phyloP scores from a whole-genome alignment of 2,113 vertebrate genomes.

The Apteryx owenii region DNA sequence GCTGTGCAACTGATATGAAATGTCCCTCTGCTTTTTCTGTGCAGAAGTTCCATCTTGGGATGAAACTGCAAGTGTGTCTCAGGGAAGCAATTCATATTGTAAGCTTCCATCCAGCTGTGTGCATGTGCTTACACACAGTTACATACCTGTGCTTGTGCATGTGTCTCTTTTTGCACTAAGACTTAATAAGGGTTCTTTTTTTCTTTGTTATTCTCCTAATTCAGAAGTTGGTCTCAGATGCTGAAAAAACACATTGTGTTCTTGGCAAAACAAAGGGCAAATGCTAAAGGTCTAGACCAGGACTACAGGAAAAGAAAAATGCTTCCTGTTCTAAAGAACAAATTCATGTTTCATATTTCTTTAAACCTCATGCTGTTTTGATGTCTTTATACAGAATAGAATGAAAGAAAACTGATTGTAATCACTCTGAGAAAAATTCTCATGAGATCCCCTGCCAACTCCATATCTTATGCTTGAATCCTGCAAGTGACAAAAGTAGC shows the following conservation, averaged over 20 bases:
- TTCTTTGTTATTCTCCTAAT: neutral
- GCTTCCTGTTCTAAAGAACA: neutral
- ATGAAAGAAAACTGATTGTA: neutral
- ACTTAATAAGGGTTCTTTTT: neutral
- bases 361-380: neutral
- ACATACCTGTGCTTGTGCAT: fast-evolving
- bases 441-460: neutral
- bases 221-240: neutral
- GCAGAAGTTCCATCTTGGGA: neutral
- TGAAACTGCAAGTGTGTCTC: neutral
- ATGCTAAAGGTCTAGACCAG: neutral
- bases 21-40: neutral
- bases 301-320: neutral
- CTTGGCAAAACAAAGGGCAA: neutral
- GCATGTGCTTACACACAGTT: neutral
- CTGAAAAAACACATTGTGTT: neutral
- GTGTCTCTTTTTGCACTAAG: neutral
- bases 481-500: neutral
- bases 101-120: neutral
- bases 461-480: neutral
- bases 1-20: neutral
- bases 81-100: neutral
- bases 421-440: neutral
- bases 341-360: neutral
- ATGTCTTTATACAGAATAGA: neutral